Conservation (phyloP, 2,113 vertebrate species). For the Cyprinus carpio region DNA sequence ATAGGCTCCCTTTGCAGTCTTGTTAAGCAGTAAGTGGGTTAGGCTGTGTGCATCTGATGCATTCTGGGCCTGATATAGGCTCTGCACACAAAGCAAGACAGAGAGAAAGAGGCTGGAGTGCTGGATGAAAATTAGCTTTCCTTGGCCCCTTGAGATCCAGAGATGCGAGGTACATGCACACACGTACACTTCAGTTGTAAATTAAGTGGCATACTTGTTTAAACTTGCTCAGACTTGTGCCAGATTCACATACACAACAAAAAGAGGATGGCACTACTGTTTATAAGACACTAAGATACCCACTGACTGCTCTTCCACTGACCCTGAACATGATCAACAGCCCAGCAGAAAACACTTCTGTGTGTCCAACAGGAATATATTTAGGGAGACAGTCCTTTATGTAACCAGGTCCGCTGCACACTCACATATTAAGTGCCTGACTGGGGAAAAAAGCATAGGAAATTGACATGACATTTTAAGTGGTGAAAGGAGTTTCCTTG, state of each 20-base stretch:
- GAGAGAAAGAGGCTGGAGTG: not conserved
- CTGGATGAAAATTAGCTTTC: conserved; percentile 3
- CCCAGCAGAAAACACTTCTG: not conserved
- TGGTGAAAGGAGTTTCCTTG: not conserved
- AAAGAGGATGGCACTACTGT: not conserved
- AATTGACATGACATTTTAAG: not conserved
- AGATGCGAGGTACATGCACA: not conserved
- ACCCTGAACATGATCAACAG: not conserved
- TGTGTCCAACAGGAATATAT: conserved; percentile 7
- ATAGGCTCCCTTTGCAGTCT: conserved; percentile 1
- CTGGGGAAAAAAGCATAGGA: not conserved
- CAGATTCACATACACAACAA: not conserved
- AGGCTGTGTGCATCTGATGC: not conserved
- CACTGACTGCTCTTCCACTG: not conserved
- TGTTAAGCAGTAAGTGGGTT: conserved; percentile 27
- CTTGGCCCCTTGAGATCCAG: conserved; percentile 5
- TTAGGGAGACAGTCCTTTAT: not conserved
- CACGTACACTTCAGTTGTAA: conserved; percentile 5
- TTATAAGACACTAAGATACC: not conserved
- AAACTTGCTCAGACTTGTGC: conserved; percentile 22
- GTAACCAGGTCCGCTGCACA: not conserved
- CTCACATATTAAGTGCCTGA: not conserved
- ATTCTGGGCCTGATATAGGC: conserved; percentile 14
- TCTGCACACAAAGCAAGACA: not conserved
- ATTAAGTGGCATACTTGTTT: conserved; percentile 20